phyloP scores from a whole-genome alignment of 2,113 vertebrate species.

The Geococcyx californianus region DNA sequence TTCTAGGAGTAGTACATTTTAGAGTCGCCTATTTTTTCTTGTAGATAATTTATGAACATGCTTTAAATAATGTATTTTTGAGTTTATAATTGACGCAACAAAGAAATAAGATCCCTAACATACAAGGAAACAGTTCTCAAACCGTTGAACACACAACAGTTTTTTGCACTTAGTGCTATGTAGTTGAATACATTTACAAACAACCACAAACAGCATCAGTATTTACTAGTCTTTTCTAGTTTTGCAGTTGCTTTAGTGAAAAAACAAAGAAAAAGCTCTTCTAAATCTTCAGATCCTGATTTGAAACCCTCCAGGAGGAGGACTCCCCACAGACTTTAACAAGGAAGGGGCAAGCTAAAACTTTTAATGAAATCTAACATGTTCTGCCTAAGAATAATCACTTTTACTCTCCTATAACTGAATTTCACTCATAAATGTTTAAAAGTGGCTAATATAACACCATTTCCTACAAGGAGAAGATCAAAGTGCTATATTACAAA shows the following conservation, averaged over 20 bases:
- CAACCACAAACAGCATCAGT: slow-evolving; percentile 72
- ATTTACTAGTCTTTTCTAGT: slow-evolving; percentile 75
- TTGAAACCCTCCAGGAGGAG: slow-evolving; percentile 79
- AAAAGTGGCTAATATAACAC: slow-evolving; percentile 89
- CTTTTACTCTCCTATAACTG: slow-evolving; percentile 86
- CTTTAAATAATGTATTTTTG: slow-evolving; percentile 72
- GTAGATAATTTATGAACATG: slow-evolving; percentile 72
- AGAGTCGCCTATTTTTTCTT: slow-evolving; percentile 73
- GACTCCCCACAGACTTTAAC: slow-evolving; percentile 84
- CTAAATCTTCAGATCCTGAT: slow-evolving; percentile 80
- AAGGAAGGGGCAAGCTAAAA: slow-evolving; percentile 84
- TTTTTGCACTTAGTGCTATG: slow-evolving; percentile 38
- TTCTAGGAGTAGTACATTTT: slow-evolving; percentile 75
- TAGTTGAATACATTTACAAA: slow-evolving; percentile 58
- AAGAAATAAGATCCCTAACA: slow-evolving; percentile 45
- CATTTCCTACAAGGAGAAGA: slow-evolving; percentile 88
- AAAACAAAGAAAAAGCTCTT: slow-evolving; percentile 73
- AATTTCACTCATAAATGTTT: slow-evolving; percentile 88
- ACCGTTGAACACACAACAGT: neutral
- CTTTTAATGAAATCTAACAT: slow-evolving; percentile 87
- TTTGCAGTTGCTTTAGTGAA: slow-evolving; percentile 62
- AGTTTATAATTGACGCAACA: slow-evolving; percentile 27
- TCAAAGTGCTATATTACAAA: slow-evolving; percentile 93
- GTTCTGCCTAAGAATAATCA: slow-evolving; percentile 86
- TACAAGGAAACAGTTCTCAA: neutral